phyloP scores from a whole-genome alignment of 2,113 vertebrate species.

The Chauna torquata region DNA sequence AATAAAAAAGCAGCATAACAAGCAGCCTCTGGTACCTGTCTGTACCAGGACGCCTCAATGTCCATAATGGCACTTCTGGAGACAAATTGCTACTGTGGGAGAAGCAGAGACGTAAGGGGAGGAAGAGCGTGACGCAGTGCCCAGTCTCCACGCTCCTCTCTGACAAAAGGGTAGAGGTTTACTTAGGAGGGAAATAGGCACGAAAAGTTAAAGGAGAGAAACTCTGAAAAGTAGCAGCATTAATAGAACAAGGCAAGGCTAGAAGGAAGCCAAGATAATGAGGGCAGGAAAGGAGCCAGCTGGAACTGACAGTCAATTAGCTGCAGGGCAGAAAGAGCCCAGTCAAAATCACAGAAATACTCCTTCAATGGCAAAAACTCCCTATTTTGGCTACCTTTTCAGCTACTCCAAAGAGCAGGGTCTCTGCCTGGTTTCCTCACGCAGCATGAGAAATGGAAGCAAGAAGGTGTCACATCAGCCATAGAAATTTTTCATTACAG shows the following conservation, averaged over 20 bases:
- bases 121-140: background rate
- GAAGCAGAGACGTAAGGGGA: accelerated
- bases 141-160: background rate
- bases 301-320: background rate
- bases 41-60: accelerated
- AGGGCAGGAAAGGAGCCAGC: background rate
- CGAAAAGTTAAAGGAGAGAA: background rate
- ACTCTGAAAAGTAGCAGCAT: background rate
- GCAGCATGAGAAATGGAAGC: background rate
- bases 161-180: background rate
- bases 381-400: background rate
- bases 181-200: background rate
- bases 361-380: background rate
- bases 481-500: background rate
- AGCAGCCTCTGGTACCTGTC: accelerated
- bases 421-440: background rate
- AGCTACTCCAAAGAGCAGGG: background rate
- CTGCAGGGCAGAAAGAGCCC: background rate
- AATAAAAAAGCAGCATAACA: background rate
- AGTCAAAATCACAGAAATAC: accelerated
- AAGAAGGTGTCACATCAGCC: background rate
- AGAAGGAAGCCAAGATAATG: background rate
- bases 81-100: accelerated
- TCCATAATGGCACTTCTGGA: background rate
- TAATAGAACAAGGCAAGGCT: background rate